These are phyloP conservation scores for Gambusia holbrooki DNA, from an alignment of 2,113 vertebrate species.

Conservation along the genomic window DNA sequence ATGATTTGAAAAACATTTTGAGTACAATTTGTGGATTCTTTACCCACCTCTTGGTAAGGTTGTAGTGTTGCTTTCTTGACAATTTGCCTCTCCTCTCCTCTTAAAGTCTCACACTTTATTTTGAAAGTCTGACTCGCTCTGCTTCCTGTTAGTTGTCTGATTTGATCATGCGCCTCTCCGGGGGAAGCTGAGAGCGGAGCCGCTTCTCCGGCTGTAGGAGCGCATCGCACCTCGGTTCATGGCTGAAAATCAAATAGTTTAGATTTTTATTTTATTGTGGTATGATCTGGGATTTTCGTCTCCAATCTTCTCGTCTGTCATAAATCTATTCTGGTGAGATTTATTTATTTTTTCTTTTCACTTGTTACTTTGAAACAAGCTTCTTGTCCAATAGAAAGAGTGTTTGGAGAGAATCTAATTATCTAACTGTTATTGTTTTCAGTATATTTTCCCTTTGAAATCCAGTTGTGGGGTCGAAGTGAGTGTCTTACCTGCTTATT, in stretches of 20 bases:
- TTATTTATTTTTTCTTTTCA: neutral
- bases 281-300: neutral
- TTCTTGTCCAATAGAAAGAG: neutral
- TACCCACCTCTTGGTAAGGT: neutral
- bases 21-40: too few relatives aligned
- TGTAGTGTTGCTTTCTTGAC: neutral
- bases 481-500: slow-evolving; percentile 36
- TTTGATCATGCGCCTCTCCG: neutral
- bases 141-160: slow-evolving; percentile 34
- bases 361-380: slow-evolving; percentile 4
- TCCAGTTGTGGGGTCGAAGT: slow-evolving; percentile 26
- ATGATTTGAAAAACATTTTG: too few relatives aligned
- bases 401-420: neutral
- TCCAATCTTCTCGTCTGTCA: neutral
- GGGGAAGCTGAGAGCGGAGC: neutral
- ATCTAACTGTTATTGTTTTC: neutral
- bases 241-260: neutral
- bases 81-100: neutral
- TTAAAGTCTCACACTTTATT: neutral
- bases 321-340: slow-evolving; percentile 42
- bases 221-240: neutral
- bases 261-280: neutral
- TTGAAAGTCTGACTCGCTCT: slow-evolving; percentile 6
- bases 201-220: neutral
- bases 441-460: neutral